Base-by-base conservation (phyloP, 2,888 invertebrate species). In the Isoperla grammatica region DNA sequence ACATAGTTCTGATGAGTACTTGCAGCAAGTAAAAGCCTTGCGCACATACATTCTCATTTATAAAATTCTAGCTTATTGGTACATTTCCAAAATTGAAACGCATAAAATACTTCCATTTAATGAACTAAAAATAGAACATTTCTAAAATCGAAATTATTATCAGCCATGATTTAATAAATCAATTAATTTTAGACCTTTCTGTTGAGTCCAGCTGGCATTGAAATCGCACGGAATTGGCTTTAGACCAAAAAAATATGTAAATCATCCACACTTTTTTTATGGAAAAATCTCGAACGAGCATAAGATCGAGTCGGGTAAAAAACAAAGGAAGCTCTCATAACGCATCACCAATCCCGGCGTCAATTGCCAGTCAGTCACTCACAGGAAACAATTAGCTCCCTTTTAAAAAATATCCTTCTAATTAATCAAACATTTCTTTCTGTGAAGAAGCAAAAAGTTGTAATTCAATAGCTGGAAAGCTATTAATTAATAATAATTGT, bases 401-500 rank as follows among this genome's bases (percentile, higher is more conserved):
- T 39, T 53, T 53, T 11, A 45, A 29, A 29, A 29, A 45, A 45
- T 15, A 15, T 15, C 12, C 53, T 39, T 9, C 53, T 53, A 53
- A 53, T 53, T 53, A 53, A 39, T 45, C 45, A 45, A 45, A 45
- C 17, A 45, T 45, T 12, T 45, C 45, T 45, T 45, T 45, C 13
- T 17, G 6, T 5, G 11, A 50, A 23, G 29, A 39, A 39, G 19
- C 11, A 17, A 17, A 53, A 53, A 17, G 39, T 37, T 22, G 11
- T n/a, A 50, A 22, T 22, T 20, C 42, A 40, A 13, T 40, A 29
- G 42, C 17, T 19, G 11, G 45, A 45, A 19, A 17, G 53, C 17
- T 53, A 53, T 46, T 53, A 53, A 53, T 53, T 37, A 35, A 53
- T 53, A 53, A 19, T 37, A 53, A 37, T 53, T n/a, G 29, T 35